Percentiles rank a stretch among this genome's conserved stretches.
Evolutionary conservation across 1,140 invertebrate genomes (phyloP).

Genomic region (Odontomachus brunneus): DNA sequence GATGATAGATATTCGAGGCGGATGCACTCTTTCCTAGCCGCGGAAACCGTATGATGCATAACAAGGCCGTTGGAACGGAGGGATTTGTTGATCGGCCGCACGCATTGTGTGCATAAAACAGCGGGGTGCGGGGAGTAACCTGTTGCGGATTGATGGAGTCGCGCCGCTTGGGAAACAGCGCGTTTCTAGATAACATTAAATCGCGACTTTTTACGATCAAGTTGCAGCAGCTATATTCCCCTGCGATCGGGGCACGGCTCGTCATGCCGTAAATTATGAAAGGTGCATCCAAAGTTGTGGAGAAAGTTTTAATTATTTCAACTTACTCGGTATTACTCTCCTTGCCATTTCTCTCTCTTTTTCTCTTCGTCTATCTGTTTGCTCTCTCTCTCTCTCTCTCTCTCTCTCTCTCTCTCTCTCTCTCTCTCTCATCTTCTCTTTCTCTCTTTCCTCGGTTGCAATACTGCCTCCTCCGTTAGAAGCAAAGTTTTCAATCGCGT

Average conservation of each 20-base stretch:
- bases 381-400: too few species aligned
- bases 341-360: too few species aligned
- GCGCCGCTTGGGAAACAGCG: not conserved
- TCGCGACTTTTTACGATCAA: not conserved
- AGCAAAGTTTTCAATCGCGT: slow-evolving; percentile 27
- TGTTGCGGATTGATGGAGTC: slow-evolving; percentile 52
- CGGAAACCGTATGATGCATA: not conserved
- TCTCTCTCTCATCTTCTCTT: too few species aligned
- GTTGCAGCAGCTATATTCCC: not conserved
- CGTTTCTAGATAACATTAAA: not conserved
- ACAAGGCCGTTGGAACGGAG: slow-evolving; percentile 18
- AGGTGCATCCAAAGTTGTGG: too few species aligned
- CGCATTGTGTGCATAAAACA: slow-evolving; percentile 51
- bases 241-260: too few species aligned
- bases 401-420: too few species aligned
- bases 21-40: slow-evolving; percentile 39
- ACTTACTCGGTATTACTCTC: too few species aligned
- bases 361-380: too few species aligned
- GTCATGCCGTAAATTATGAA: too few species aligned
- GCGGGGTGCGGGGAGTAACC: slow-evolving; percentile 19
- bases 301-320: too few species aligned
- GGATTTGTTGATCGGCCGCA: slow-evolving; percentile 42
- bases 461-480: slow-evolving; percentile 19
- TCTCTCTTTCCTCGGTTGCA: not conserved
- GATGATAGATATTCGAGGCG: slow-evolving; percentile 52